Evolutionary conservation across 2,113 vertebrate species (phyloP).

Genomic region (Amblyornis subalaris): DNA sequence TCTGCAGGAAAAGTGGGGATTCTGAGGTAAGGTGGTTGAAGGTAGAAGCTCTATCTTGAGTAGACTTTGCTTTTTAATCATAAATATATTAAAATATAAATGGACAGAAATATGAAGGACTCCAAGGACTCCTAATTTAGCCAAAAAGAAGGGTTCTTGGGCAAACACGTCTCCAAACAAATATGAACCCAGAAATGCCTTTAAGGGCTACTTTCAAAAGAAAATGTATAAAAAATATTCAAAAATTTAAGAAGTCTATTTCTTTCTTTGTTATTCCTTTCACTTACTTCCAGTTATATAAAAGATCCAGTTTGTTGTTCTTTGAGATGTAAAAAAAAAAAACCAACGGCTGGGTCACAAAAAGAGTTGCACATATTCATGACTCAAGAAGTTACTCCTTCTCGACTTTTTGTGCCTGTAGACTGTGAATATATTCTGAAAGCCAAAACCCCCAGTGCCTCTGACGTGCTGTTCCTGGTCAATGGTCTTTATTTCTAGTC

Average conservation of each 20-base stretch:
- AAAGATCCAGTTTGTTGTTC: background rate
- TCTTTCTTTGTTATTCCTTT: background rate
- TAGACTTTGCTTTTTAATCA: background rate
- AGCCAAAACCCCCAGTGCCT: background rate
- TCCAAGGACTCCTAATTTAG: background rate
- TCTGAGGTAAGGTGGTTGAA: background rate
- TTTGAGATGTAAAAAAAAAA: background rate
- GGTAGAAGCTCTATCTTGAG: background rate
- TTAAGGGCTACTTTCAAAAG: background rate
- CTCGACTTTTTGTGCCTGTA: background rate
- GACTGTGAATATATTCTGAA: background rate
- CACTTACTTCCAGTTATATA: background rate
- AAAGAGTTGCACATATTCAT: background rate
- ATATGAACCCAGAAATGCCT: background rate
- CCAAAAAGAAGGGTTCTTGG: background rate
- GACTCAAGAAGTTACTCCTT: background rate
- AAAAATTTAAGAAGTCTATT: background rate
- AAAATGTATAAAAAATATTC: background rate
- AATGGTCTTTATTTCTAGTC: background rate
- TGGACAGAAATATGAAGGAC: background rate
- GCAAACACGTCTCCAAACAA: background rate
- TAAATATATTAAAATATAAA: background rate
- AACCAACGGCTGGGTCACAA: background rate
- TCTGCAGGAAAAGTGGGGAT: background rate
- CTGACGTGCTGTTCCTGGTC: fast-evolving